Conservation (phyloP, 2,888 invertebrate species). For the Tetranychus piercei region DNA sequence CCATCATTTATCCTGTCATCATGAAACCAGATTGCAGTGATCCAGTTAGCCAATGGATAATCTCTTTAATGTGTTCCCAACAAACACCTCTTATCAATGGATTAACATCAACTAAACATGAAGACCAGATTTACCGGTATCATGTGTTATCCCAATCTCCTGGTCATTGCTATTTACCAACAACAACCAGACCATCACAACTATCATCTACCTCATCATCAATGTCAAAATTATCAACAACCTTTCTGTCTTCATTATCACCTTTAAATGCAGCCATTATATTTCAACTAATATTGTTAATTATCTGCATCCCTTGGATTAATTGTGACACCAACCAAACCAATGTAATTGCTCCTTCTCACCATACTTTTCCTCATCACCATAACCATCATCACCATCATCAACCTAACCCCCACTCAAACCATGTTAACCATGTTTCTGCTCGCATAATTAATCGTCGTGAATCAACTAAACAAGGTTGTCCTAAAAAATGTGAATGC, state of each 20-base stretch:
- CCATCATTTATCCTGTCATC: neutral
- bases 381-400: neutral
- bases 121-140: neutral
- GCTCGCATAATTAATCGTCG: neutral
- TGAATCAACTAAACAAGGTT: slow-evolving; percentile 1
- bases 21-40: neutral
- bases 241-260: neutral
- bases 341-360: neutral
- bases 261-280: neutral
- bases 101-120: neutral
- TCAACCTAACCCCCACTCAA: neutral
- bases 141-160: neutral
- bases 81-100: neutral
- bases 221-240: neutral
- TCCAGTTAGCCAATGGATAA: neutral
- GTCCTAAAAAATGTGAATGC: slow-evolving; percentile 4
- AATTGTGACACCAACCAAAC: neutral
- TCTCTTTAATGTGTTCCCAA: neutral
- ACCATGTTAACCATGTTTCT: neutral
- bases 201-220: neutral
- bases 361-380: neutral
- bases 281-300: neutral
- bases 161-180: neutral
- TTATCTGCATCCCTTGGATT: neutral
- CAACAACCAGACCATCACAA: neutral